Evolutionary conservation across 1,140 invertebrate species (phyloP), one percentile per base, ranked within the genome.

Genomic region (Cylas formicarius): DNA sequence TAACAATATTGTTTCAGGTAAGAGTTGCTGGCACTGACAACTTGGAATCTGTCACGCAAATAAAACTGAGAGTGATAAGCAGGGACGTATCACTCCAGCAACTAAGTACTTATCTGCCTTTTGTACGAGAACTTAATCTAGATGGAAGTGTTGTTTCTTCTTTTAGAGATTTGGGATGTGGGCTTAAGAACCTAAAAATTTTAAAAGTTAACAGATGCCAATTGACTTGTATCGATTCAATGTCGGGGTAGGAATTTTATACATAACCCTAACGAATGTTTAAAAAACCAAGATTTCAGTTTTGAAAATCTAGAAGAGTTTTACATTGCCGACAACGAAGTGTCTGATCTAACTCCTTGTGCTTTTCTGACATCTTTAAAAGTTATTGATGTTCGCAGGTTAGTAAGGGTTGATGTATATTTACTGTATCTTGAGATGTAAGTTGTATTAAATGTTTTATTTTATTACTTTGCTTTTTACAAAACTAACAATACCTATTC

Each of bases 121-220:
- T 70, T 16, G 60, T 84, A 8, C 66, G 70, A 18, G 68, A 68
- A 14, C 59, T 84, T 4, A 74, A 71, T 23, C 56, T 84, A 1
- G 78, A 80, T 45, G 80, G 80, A 17, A 82, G 80, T 50, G 71
- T 74, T 14, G 53, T 84, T 0, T 64, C 67, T 3, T 79, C 78
- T 1, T 57, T 84, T 10, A 64, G 80, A 21, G 81, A 82, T 51
- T 66, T 84, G 8, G 81, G 80, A n/a, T 80, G 73, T 48, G 73
- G 72, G 6, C 62, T 84, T 18, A 65, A 70, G 20, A 72, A 75
- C 55, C 59, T 75, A 2, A 67, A 74, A 63, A 66, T 75, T 27
- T 60, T 83, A 10, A 77, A 74, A 45, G 71, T 82, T n/a, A 75
- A 73, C 47, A 71, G 74, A 21, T 84, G 81, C 52, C 72, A 74